Evolutionary conservation across 2,797 vertebrate species (phyloP), one percentile per base, ranked within the genome.

Genomic region (Alcedo atthis): DNA sequence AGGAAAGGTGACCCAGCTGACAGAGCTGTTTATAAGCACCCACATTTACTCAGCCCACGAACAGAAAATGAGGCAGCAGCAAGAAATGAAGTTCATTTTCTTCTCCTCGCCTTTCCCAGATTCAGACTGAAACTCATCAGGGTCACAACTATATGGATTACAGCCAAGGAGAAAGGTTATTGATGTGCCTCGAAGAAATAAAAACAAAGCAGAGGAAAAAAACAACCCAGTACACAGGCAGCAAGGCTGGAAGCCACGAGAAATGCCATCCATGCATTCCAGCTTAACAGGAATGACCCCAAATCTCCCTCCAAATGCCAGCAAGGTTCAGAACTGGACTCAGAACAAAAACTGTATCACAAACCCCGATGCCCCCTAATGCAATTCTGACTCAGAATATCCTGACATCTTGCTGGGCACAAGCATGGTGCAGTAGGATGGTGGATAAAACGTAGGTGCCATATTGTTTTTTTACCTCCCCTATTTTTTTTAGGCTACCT

Each of bases 151-250:
- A 85, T 82, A 94, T 87, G 90, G 90, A 92, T 89, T 63, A 82
- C 69, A 91, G 92, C 78, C 90, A 95, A 91, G 87, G 76, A 94
- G 59, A 94, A 90, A 94, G 94, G 95, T 93, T 95, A 96, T 81
- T 92, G 92, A 93, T 94, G 82, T 84, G 81, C 74, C 78, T 95
- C 75, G 80, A 88, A 94, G 89, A 96, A 96, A 93, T 88, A 89
- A 93, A 95, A 95, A 92, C 87, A 71, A 91, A 94, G 63, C 17
- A 0, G 7, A 85, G 82, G 32, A 78, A 89, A 48, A 82, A 91
- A 93, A 24, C 77, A 94, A 81, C 21, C 21, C 61, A 58, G 64
- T 33, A 30, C 45, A 33, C 12, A 91, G 59, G 35, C 71, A 79
- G 94, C 33, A 70, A 80, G 32, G 57, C 51, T 90, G 62, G 45